Conservation (phyloP, 2,113 vertebrate species). For the Hipposideros armiger region DNA sequence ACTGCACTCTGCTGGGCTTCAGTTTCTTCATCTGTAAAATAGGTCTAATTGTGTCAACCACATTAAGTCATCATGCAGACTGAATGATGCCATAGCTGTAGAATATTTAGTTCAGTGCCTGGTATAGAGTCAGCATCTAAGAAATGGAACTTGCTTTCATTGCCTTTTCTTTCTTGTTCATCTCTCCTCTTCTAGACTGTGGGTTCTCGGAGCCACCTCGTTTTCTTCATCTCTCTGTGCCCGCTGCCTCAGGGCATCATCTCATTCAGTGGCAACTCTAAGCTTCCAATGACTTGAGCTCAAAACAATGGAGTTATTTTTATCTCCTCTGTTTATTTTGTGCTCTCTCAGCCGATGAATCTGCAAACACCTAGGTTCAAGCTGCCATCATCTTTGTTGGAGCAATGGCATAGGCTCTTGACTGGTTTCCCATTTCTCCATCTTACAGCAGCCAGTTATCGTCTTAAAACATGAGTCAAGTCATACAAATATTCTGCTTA, state of each 20-base stretch:
- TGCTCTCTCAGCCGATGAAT: background rate
- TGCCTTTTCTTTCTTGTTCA: background rate
- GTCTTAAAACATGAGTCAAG: background rate
- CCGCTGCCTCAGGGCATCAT: rapidly evolving
- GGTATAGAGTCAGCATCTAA: background rate
- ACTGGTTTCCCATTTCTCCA: background rate
- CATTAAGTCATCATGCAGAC: background rate
- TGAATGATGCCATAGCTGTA: background rate
- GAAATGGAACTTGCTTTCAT: background rate
- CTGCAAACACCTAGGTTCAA: background rate
- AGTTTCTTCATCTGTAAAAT: background rate
- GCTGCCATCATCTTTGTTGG: background rate
- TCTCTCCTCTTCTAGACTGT: background rate
- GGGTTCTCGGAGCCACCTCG: rapidly evolving
- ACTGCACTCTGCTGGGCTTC: background rate
- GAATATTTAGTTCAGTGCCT: background rate
- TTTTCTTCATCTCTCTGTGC: background rate
- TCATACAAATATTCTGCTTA: background rate
- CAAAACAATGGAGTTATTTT: background rate
- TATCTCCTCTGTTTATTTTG: background rate
- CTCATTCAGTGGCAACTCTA: background rate
- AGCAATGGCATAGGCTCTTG: background rate
- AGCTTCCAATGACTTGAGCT: background rate
- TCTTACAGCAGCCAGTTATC: background rate
- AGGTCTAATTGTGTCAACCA: background rate